Conservation (phyloP, 2,888 invertebrate genomes). For the Dasysyrphus tricinctus region DNA sequence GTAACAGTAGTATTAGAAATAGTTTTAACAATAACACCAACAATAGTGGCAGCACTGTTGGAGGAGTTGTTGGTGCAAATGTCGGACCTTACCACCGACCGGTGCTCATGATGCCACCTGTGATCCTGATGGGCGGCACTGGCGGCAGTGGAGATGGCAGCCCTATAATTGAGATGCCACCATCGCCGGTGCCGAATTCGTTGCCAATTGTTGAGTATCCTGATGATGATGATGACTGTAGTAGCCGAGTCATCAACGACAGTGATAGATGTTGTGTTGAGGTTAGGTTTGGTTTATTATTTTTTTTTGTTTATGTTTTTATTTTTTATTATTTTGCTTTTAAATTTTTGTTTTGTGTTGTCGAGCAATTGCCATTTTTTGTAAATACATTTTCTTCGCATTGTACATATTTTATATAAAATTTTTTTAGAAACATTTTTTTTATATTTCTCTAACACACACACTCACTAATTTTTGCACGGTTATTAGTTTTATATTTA, state of each 20-base stretch:
- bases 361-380: slow-evolving; percentile 50
- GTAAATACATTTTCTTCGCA: slow-evolving; percentile 67
- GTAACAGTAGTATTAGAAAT: slow-evolving; percentile 69
- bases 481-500: background rate
- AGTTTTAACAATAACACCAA: slow-evolving; percentile 72
- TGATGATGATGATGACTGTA: slow-evolving; percentile 90
- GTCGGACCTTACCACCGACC: slow-evolving; percentile 81
- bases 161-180: slow-evolving; percentile 86
- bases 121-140: slow-evolving; percentile 84
- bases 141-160: slow-evolving; percentile 85
- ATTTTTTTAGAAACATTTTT: slow-evolving; percentile 47
- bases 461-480: slow-evolving; percentile 67
- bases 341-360: slow-evolving; percentile 72
- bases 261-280: slow-evolving; percentile 83
- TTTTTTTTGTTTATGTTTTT: slow-evolving; percentile 77
- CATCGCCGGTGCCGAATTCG: slow-evolving; percentile 85
- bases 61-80: slow-evolving; percentile 40
- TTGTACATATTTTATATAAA: slow-evolving; percentile 55
- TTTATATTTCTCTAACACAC: slow-evolving; percentile 44
- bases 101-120: slow-evolving; percentile 84
- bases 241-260: slow-evolving; percentile 77
- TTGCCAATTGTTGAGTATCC: slow-evolving; percentile 94
- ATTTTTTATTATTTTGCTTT: slow-evolving; percentile 68
- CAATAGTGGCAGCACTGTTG: slow-evolving; percentile 41
- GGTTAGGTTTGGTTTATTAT: slow-evolving; percentile 81